Conservation (phyloP, 2,113 vertebrate species). For the Gobius niger region DNA sequence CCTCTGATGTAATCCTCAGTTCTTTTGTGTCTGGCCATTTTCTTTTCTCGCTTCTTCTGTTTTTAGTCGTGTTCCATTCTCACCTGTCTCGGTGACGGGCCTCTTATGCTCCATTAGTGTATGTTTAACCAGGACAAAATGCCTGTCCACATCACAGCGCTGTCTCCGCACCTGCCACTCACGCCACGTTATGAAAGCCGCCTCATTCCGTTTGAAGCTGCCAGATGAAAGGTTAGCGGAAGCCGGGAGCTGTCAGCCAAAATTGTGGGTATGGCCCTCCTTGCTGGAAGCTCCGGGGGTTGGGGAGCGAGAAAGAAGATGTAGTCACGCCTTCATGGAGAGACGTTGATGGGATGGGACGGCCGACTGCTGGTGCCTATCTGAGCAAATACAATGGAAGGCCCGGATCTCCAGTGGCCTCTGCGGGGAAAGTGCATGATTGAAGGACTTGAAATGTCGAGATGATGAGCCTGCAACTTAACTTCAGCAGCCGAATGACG, state of each 20-base stretch:
- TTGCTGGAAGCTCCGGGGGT: conserved; percentile 6
- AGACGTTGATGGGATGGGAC: conserved; percentile 30
- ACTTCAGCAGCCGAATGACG: conserved; percentile 29
- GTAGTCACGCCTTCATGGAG: conserved; percentile 63
- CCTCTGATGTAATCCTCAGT: conserved; percentile 53
- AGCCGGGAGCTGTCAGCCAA: conserved; percentile 60
- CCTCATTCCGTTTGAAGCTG: conserved; percentile 77
- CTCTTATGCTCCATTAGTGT: conserved; percentile 75
- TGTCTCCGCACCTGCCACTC: conserved; percentile 71
- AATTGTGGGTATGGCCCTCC: conserved; percentile 51
- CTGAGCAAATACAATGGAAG: conserved; percentile 42
- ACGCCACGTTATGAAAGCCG: conserved; percentile 71
- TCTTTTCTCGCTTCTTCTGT: conserved; percentile 42
- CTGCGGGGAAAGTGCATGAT: conserved; percentile 8
- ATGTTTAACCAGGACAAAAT: conserved; percentile 77
- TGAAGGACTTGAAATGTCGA: conserved; percentile 26
- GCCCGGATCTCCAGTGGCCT: conserved; percentile 13
- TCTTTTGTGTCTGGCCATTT: conserved; percentile 32
- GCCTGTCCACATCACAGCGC: conserved; percentile 65
- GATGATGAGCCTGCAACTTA: conserved; percentile 54
- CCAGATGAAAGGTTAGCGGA: conserved; percentile 72
- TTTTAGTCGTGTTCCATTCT: conserved; percentile 65
- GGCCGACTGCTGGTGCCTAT: conserved; percentile 39
- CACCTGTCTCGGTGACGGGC: conserved; percentile 54
- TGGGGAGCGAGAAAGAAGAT: conserved; percentile 31